Evolutionary conservation across 2,797 vertebrate genomes (phyloP), one percentile per base, ranked within the genome.

Genomic region (Artibeus jamaicensis): DNA sequence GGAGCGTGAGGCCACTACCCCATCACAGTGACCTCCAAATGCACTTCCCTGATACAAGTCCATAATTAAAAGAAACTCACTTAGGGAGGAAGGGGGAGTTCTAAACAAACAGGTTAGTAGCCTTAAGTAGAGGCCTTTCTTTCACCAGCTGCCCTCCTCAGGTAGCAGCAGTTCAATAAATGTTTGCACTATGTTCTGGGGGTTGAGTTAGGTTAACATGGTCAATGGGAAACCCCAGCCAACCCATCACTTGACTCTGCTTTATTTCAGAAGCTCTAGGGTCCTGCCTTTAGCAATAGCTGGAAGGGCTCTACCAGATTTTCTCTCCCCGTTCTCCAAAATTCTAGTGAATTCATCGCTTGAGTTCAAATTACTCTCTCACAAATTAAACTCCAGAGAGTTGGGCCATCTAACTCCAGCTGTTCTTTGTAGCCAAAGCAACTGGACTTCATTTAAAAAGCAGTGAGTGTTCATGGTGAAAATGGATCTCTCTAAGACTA

Each of bases 321-420:
- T 84, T 48, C 55, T 87, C 21, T 89, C 11, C 42, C 42, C 44
- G 67, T 29, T 3, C 46, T 93, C 50, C 77, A 78, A 92, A 93
- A 50, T 87, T 26, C 68, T 88, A 77, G 50, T n/a, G 29, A 65
- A 90, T 81, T 92, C 53, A 89, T 67, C 32, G 76, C 53, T 26
- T 73, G 48, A 73, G 29, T 82, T 95, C 65, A 96, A 96, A 83
- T 93, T 53, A 92, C 67, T 48, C 11, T 92, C 37, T 93, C 74
- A 26, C 86, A 91, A 95, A 90, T 73, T 46, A 94, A 89, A 44
- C 55, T 46, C n/a, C 65, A 71, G 79, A 96, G 67, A 82, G n/a
- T 42, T 44, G 71, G 79, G 24, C 44, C 37, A 18, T 89, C 24
- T 71, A 82, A 68, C 62, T 86, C 59, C 79, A 91, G 86, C 74